Base-by-base conservation (phyloP, 2,888 invertebrate species). In the Caenorhabditis virilis region DNA sequence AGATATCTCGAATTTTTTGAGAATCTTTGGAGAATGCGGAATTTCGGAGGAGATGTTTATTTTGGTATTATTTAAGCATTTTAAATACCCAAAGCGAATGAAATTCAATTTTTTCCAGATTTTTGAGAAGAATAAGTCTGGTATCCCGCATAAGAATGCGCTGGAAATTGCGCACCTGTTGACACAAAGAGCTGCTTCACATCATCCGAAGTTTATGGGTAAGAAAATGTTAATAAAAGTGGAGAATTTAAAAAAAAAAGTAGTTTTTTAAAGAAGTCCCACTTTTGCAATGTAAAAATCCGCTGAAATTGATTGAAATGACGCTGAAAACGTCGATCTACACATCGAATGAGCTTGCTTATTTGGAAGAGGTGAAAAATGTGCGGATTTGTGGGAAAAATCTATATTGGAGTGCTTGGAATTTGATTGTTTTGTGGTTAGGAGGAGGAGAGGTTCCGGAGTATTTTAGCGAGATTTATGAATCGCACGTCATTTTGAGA, bases 1-100 rank as follows among this genome's bases (percentile, higher is more conserved):
- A 9, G 72, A 72, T n/a, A 54, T 69, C 18, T 9, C 25, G 11
- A 50, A 46, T 18, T 62, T 56, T 15, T 11, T 54, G 25, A 45
- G 59, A 3, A 52, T 72, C 16, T 60, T 72, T 22, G 62, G 58
- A 41, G 72, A 72, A 16, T 68, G 59, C 41, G 59, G 65, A 20
- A 38, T 72, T 15, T 51, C 58, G 11, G 58, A 64, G 38, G 47
- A 51, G 13, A 51, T 64, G 59, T 16, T 59, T 35, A 23, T 48
- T 20, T 27, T 63, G 50, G 57, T 63, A 26, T 30, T 42, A 3
- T 11, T 27, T 18, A 3, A 6, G n/a, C n/a, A n/a, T 18, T 38
- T 38, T 38, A 2, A 38, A 4, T 36, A 36, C 6, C n/a, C n/a
- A n/a, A n/a, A n/a, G n/a, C n/a, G n/a, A n/a, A n/a, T n/a, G 13